Conservation (phyloP, 2,113 vertebrate genomes). For the Mesoclemmys tuberculata region DNA sequence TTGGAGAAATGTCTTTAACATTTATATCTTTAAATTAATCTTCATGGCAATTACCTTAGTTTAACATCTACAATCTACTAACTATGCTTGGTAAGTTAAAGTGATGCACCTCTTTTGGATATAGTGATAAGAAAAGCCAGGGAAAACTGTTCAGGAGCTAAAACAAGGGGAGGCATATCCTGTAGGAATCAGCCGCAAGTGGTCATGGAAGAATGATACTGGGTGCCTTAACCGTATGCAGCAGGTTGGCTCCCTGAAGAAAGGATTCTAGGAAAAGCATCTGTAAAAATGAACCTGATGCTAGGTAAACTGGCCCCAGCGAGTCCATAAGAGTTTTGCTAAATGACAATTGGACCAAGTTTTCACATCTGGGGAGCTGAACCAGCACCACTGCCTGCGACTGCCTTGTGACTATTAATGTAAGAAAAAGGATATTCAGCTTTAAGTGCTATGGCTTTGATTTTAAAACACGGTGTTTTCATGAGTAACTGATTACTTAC, state of each 20-base stretch:
- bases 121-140: not conserved
- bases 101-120: not conserved
- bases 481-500: not conserved
- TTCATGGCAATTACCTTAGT: not conserved
- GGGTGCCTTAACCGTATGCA: not conserved
- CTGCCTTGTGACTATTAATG: not conserved
- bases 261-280: not conserved
- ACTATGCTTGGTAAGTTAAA: not conserved
- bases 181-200: not conserved
- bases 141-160: not conserved
- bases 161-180: not conserved
- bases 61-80: not conserved
- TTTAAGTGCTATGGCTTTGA: accelerated
- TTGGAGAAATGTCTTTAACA: not conserved
- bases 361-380: not conserved
- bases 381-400: not conserved
- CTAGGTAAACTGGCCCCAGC: not conserved
- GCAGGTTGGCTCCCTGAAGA: not conserved
- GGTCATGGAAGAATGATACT: not conserved
- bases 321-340: too few relatives aligned
- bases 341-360: not conserved
- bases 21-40: not conserved
- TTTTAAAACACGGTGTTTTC: not conserved
- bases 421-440: not conserved
- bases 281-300: not conserved